phyloP scores from a whole-genome alignment of 30 jellyfish, hydroid and myxozoan species.

The Cassiopea xamachana region DNA sequence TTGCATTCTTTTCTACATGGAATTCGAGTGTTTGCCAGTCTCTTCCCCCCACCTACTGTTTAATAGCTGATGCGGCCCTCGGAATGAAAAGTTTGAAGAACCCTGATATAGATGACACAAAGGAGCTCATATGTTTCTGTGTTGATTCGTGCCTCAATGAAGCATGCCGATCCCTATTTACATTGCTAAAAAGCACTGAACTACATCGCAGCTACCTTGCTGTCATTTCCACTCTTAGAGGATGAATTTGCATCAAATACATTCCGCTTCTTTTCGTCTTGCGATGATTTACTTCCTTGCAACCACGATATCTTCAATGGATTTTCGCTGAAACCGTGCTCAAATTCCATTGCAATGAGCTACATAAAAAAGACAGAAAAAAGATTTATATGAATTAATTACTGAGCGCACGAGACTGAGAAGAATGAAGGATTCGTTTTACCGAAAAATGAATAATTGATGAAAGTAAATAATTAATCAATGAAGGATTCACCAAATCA shows the following conservation, averaged over 20 bases:
- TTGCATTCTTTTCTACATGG: too few species aligned
- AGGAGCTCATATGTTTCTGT: too few species aligned
- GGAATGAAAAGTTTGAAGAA: too few species aligned
- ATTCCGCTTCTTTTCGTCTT: not conserved
- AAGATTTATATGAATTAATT: not conserved
- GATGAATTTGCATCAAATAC: not conserved
- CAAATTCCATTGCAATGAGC: conserved; percentile 91
- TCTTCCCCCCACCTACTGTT: too few species aligned
- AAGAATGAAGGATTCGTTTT: not conserved
- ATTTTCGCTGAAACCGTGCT: conserved; percentile 76
- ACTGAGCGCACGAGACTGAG: not conserved
- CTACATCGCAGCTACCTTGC: not conserved
- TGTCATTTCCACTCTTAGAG: not conserved
- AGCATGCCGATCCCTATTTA: too few species aligned
- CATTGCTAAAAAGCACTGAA: not conserved
- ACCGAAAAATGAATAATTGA: too few species aligned
- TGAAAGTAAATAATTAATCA: too few species aligned
- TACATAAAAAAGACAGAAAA: not conserved
- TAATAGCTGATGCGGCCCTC: too few species aligned
- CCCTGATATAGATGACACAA: too few species aligned
- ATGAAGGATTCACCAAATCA: too few species aligned
- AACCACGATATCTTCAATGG: conserved; percentile 75
- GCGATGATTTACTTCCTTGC: conserved; percentile 30
- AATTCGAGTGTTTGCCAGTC: too few species aligned
- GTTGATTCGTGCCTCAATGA: too few species aligned